phyloP scores from a whole-genome alignment of 1,140 invertebrate species.

The Temnothorax longispinosus region DNA sequence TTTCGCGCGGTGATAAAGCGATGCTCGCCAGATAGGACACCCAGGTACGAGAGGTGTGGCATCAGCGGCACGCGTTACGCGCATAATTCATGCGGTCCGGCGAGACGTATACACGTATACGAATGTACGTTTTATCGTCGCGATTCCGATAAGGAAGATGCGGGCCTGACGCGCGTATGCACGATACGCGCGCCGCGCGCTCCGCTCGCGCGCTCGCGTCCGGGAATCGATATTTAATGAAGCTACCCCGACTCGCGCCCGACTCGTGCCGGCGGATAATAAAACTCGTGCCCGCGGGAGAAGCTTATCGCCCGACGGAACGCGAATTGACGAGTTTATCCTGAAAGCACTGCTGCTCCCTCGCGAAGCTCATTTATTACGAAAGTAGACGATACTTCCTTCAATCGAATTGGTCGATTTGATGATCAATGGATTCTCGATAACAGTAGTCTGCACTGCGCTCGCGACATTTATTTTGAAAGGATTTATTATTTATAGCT shows the following conservation, averaged over 20 bases:
- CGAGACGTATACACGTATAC: constrained; percentile 71
- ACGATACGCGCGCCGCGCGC: constrained; percentile 30
- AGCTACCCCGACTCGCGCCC: constrained; percentile 41
- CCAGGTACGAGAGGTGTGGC: constrained; percentile 72
- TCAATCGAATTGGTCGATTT: background rate
- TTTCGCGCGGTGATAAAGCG: constrained; percentile 63
- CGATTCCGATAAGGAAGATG: constrained; percentile 72
- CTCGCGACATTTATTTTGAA: constrained; percentile 2
- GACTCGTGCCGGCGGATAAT: constrained; percentile 32
- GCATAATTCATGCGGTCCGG: constrained; percentile 77
- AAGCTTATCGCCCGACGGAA: constrained; percentile 37
- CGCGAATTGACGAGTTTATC: constrained; percentile 51
- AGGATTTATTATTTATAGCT: background rate
- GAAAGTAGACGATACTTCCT: constrained; percentile 19
- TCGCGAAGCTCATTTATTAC: constrained; percentile 49
- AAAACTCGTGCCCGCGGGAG: constrained; percentile 35
- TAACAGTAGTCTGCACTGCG: background rate
- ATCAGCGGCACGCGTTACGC: constrained; percentile 76
- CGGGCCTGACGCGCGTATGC: constrained; percentile 34
- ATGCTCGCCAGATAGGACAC: constrained; percentile 68
- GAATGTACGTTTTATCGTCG: constrained; percentile 74
- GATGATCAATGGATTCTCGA: constrained; percentile 4
- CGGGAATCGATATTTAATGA: constrained; percentile 73
- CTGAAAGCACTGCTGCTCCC: constrained; percentile 39
- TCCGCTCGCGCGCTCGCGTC: background rate